Evolutionary conservation across 2,888 invertebrate species (phyloP), one percentile per base, ranked within the genome.

Genomic region (Isoperla grammatica): DNA sequence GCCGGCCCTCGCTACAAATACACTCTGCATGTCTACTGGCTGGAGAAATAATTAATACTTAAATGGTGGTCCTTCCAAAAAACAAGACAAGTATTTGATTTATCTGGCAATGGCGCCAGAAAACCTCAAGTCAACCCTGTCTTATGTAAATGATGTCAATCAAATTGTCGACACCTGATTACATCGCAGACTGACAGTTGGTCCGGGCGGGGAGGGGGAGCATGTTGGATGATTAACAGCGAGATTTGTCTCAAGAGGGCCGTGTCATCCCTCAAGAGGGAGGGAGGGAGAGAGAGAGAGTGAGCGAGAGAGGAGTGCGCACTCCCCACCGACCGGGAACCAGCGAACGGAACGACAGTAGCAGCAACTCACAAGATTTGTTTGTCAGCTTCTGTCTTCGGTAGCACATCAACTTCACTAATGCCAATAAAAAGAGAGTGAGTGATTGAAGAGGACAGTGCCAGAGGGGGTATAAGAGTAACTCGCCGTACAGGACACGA

Each of bases 11-110:
- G 35, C 49, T 15, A 15, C 23, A 15, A 29, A 15, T 50, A 29
- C n/a, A 15, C 29, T 35, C 35, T 50, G 8, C 15, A 29, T 50
- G 29, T 29, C 29, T 29, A 29, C 29, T 29, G 29, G 29, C 29
- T 29, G 8, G 29, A 29, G 29, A 29, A 50, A 35, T 50, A 50
- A 50, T 50, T 50, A 50, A 50, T 50, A 50, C 22, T 50, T 50
- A 50, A 50, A 50, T 50, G 49, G 23, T 50, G 49, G 49, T 20
- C 49, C 49, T 50, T 29, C 29, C 22, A 46, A 46, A 22, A 46
- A 46, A 46, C 46, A 46, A 46, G 22, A 46, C 20, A 46, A 46
- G 29, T 8, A 35, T 8, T 50, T 50, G 49, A 50, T 50, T 50
- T n/a, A 50, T 50, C 35, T 12, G 22, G 4, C 13, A 29, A 15